phyloP scores from a whole-genome alignment of 2,797 vertebrate species.

The Enteromius anoplus region DNA sequence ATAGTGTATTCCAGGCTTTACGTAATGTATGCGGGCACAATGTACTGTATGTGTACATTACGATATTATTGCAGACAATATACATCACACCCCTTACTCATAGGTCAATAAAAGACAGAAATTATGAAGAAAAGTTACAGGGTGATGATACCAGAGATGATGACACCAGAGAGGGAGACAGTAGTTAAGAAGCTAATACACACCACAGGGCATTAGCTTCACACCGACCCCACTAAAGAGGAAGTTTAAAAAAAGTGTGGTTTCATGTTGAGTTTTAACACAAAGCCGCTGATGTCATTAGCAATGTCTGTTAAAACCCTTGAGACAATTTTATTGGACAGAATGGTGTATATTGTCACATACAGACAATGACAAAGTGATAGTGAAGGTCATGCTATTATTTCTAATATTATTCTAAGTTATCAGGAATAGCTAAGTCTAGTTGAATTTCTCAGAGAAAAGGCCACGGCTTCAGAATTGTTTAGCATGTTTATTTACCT shows the following conservation, averaged over 20 bases:
- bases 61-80: too few species aligned
- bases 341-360: not conserved
- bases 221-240: not conserved
- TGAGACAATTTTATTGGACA: conserved; percentile 15
- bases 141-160: too few species aligned
- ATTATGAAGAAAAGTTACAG: not conserved
- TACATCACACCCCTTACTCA: not conserved
- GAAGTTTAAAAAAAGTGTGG: not conserved
- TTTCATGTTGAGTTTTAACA: conserved; percentile 2
- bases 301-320: not conserved
- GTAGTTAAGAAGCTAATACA: not conserved
- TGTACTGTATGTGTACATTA: too few species aligned
- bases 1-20: too few species aligned
- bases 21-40: too few species aligned
- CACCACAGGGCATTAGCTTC: not conserved
- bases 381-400: not conserved
- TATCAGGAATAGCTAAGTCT: not conserved
- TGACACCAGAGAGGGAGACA: not conserved
- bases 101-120: not conserved
- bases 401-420: not conserved
- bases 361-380: not conserved
- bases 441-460: not conserved
- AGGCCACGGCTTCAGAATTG: not conserved
- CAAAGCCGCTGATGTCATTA: not conserved
- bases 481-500: conserved; percentile 63